A percentile compares a stretch with the other conserved stretches of the same genome.
Evolutionary conservation across 2,113 vertebrate species (phyloP).

Genomic region (Zootoca vivipara): DNA sequence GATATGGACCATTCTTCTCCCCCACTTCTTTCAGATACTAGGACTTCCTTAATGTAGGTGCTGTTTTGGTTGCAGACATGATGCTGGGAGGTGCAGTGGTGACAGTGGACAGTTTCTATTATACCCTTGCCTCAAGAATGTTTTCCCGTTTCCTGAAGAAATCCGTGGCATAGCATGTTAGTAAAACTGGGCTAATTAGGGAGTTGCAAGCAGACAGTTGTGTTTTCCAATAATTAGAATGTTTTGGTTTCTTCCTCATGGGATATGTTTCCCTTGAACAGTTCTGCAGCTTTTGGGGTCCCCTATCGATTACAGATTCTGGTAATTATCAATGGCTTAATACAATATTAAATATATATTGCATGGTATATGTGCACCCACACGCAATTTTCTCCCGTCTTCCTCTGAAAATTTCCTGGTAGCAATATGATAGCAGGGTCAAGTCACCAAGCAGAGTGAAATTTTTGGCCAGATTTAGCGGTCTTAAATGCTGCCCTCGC

Average conservation of each 20-base stretch:
- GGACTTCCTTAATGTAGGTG: background rate
- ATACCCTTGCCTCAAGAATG: constrained; percentile 3
- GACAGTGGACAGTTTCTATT: constrained; percentile 31
- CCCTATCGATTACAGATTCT: constrained; percentile 19
- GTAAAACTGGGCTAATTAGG: constrained; percentile 63
- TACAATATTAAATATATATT: constrained; percentile 58
- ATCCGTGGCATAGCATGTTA: constrained; percentile 13
- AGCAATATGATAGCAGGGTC: background rate
- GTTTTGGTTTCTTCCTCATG: constrained; percentile 45
- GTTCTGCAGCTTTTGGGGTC: constrained; percentile 56
- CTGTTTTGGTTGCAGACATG: background rate
- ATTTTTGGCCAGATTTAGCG: constrained; percentile 27
- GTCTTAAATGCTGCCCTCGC: constrained; percentile 62
- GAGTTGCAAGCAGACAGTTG: constrained; percentile 59
- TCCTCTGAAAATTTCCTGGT: constrained; percentile 5
- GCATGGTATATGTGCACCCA: background rate
- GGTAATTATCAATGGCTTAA: constrained; percentile 53
- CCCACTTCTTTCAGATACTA: background rate
- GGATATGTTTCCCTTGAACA: constrained; percentile 47
- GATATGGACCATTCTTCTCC: background rate
- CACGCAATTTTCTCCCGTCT: background rate
- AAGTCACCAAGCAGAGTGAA: constrained; percentile 25
- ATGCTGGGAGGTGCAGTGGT: constrained; percentile 34
- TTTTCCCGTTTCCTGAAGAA: constrained; percentile 31
- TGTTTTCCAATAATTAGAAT: constrained; percentile 65